Conservation (phyloP, 2,888 invertebrate species). For the Agrochola circellaris region DNA sequence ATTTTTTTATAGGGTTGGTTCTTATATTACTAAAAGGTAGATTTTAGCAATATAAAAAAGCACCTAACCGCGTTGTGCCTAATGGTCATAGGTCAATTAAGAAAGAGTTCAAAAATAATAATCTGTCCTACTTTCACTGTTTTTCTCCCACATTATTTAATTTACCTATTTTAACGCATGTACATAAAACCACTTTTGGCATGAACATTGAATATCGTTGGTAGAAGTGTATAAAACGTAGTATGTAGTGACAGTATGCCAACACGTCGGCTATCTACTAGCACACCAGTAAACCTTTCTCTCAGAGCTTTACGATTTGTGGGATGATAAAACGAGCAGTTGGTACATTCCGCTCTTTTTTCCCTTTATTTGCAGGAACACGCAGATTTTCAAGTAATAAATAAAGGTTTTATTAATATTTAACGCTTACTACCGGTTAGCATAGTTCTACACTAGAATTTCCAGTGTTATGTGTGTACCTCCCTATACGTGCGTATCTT, state of each 20-base stretch:
- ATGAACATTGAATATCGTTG: constrained; percentile 38
- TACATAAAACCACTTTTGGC: constrained; percentile 42
- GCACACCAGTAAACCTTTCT: constrained; percentile 52
- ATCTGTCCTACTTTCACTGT: background rate
- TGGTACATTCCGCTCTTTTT: constrained; percentile 34
- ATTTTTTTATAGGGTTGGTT: background rate
- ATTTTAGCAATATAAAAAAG: background rate
- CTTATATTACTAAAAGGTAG: no score
- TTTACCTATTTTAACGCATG: constrained; percentile 2
- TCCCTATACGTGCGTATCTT: background rate
- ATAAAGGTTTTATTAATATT: constrained; percentile 43
- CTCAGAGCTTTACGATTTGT: constrained; percentile 60
- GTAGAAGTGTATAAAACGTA: constrained; percentile 45
- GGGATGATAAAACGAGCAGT: constrained; percentile 57
- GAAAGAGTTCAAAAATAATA: background rate
- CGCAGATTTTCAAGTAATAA: constrained; percentile 39
- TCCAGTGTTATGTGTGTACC: background rate
- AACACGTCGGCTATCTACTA: constrained; percentile 47
- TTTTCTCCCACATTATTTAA: background rate
- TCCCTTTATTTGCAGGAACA: constrained; percentile 38
- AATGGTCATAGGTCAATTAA: background rate
- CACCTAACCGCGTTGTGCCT: background rate
- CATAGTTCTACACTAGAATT: background rate
- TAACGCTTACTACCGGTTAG: background rate
- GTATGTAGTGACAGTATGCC: constrained; percentile 48